phyloP scores from a whole-genome alignment of 2,888 invertebrate genomes.

The Rhagophthalmus giganteus region DNA sequence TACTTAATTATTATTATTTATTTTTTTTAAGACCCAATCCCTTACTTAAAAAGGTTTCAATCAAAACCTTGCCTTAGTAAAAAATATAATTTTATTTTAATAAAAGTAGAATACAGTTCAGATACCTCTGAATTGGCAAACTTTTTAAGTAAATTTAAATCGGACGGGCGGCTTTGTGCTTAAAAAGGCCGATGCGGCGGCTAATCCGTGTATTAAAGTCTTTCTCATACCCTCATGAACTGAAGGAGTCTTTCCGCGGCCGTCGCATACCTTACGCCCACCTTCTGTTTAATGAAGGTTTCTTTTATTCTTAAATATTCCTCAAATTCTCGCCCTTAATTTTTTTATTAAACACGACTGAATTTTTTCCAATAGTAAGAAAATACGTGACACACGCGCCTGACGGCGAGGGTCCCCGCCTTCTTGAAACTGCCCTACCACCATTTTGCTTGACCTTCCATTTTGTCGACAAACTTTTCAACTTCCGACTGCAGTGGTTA shows the following conservation, averaged over 20 bases:
- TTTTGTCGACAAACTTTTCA: conserved; percentile 96
- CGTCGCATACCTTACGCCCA: conserved; percentile 99
- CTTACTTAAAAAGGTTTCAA: too few species aligned
- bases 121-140: too few species aligned
- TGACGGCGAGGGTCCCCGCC: conserved; percentile 95
- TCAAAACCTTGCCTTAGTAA: too few species aligned
- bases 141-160: too few species aligned
- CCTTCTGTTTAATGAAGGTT: conserved; percentile 98
- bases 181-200: too few species aligned
- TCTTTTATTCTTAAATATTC: conserved; percentile 99
- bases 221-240: conserved; percentile 98
- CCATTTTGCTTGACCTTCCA: conserved; percentile 99
- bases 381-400: conserved; percentile 98
- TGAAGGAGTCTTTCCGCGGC: conserved; percentile 89
- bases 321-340: too few species aligned
- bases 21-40: too few species aligned
- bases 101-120: too few species aligned
- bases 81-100: too few species aligned
- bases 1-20: too few species aligned
- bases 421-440: conserved; percentile 99
- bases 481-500: conserved; percentile 98
- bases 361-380: conserved; percentile 97
- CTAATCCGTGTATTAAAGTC: conserved; percentile 92
- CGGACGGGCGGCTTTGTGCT: too few species aligned
- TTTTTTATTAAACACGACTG: conserved; percentile 98